Percentiles rank a stretch among this genome's conserved stretches.
These are phyloP conservation scores for Peromyscus melanophrys DNA, from an alignment of 2,797 vertebrate species.

Conservation along the genomic window DNA sequence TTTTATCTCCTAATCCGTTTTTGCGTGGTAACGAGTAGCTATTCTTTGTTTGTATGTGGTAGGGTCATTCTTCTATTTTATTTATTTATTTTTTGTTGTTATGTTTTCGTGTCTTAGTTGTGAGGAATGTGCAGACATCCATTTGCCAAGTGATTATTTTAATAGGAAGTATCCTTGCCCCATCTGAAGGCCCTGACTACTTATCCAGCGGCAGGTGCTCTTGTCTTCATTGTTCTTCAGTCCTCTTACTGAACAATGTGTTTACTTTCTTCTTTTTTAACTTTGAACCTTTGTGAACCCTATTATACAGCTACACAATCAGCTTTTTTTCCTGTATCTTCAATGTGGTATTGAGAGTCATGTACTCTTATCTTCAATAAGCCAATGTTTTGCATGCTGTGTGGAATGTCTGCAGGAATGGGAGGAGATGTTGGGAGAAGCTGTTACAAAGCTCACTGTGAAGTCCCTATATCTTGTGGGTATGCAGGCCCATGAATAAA, in stretches of 20 bases:
- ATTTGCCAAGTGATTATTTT: conserved; percentile 44
- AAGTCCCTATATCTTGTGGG: background rate
- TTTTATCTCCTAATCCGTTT: background rate
- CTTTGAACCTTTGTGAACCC: background rate
- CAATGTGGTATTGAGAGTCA: background rate
- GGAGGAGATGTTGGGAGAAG: background rate
- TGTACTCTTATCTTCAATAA: background rate
- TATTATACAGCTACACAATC: background rate
- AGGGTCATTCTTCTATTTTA: background rate
- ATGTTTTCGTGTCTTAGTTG: conserved; percentile 31
- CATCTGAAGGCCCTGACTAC: background rate
- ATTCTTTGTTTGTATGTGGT: background rate
- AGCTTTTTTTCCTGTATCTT: background rate
- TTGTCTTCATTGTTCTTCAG: background rate
- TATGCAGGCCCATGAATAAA: background rate
- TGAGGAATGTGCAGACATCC: background rate
- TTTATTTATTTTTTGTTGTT: conserved; percentile 17
- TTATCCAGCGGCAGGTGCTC: background rate
- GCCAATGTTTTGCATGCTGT: background rate
- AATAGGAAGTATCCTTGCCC: background rate
- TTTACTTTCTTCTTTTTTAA: conserved; percentile 26
- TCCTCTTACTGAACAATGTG: background rate
- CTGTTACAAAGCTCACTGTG: background rate
- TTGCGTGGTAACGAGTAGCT: background rate
- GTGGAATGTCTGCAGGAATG: background rate